Base-by-base conservation (phyloP, 2,797 vertebrate species). In the Channa striata region DNA sequence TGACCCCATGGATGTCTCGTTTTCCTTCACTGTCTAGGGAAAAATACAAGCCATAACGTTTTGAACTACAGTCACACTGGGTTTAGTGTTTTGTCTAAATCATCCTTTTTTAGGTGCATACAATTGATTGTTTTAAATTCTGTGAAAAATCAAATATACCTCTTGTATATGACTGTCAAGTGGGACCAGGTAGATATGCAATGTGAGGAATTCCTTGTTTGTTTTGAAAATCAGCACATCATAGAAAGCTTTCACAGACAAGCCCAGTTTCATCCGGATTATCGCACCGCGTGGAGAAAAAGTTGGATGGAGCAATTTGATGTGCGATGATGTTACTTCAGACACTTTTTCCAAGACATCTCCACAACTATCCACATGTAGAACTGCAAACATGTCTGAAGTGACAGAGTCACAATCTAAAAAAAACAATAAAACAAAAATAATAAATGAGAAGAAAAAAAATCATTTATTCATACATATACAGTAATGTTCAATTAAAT, bases 111-210 rank as follows among this genome's bases (percentile, higher is more conserved):
- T 1, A 30, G 6, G 2, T 30, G 6, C 25, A 30, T 30, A 30
- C 25, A 30, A 30, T 30, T 1, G 25, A 4, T 30, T 30, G 4
- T 37, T 37, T 9, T 37, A 37, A 37, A 9, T 37, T 7, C 36
- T 37, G 36, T 37, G 44, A 0, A 1, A 54, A 51, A 6, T 6
- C 13, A 7, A n/a, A 59, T 1, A n/a, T n/a, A 85, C 85, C 80
- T 79, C 8, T 52, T 59, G 21, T 23, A 74, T 8, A 5, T 12
- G 7, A 13, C 5, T 20, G 78, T 83, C 73, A 0, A 14, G 70
- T 46, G 74, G 73, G 4, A 83, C 2, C 59, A 86, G 57, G 59
- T 86, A 83, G 10, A 81, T 48, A 4, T 73, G 68, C 40, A 85
- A 7, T 1, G 59, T 80, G 37, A 80, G 82, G 43, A 39, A 36